Conservation (phyloP, 2,113 vertebrate genomes). For the Rhodinocichla rosea region DNA sequence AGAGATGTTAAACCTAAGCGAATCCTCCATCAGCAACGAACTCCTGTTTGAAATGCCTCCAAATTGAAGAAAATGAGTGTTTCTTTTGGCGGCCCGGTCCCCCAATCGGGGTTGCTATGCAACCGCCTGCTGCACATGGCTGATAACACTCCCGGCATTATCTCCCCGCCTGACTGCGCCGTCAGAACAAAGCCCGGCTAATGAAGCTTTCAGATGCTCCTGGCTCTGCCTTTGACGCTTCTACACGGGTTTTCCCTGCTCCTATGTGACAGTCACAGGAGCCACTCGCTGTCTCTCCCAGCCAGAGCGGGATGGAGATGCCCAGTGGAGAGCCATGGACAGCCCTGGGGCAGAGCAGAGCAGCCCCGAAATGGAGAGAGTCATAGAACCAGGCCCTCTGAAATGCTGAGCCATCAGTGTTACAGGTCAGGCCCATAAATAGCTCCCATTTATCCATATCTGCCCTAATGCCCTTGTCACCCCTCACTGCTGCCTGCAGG, state of each 20-base stretch:
- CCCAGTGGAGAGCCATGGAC: background rate
- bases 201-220: conserved; percentile 57
- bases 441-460: background rate
- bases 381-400: background rate
- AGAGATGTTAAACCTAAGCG: background rate
- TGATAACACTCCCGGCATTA: conserved; percentile 78
- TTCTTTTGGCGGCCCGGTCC: conserved; percentile 48
- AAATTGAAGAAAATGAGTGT: conserved; percentile 65
- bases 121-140: conserved; percentile 77
- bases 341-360: background rate
- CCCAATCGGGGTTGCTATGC: conserved; percentile 79
- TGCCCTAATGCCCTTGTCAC: background rate
- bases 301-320: background rate
- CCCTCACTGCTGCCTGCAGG: background rate
- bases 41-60: conserved; percentile 46
- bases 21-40: background rate
- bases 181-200: conserved; percentile 68
- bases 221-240: conserved; percentile 25
- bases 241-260: conserved; percentile 18
- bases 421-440: background rate
- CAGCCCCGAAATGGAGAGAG: background rate
- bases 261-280: background rate
- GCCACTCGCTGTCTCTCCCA: background rate
- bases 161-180: conserved; percentile 73
- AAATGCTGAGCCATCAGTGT: background rate